phyloP scores from a whole-genome alignment of 1,140 invertebrate species.

The Oreohelix idahoensis region DNA sequence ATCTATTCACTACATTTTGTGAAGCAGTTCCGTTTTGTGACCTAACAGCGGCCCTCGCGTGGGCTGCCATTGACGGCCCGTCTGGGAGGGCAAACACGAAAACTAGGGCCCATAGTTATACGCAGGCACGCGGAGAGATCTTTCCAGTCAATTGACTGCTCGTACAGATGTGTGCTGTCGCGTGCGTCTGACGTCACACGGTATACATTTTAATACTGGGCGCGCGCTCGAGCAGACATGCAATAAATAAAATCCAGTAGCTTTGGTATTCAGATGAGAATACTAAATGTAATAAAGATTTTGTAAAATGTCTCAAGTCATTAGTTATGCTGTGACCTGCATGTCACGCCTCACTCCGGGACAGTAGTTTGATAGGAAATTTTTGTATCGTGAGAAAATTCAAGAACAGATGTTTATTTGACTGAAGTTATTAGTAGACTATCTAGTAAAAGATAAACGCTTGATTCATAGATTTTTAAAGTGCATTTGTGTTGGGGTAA shows the following conservation, averaged over 20 bases:
- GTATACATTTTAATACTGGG: background rate
- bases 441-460: too few relatives aligned
- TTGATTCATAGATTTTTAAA: too few relatives aligned
- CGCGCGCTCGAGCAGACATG: background rate
- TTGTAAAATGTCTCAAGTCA: too few relatives aligned
- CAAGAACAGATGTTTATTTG: too few relatives aligned
- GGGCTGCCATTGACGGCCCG: background rate
- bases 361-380: too few relatives aligned
- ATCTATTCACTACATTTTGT: background rate
- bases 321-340: too few relatives aligned
- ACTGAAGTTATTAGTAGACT: too few relatives aligned
- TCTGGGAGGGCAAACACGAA: background rate
- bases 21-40: background rate
- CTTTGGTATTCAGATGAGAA: too few relatives aligned
- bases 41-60: background rate
- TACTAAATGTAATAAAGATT: too few relatives aligned
- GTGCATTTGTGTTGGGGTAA: too few relatives aligned
- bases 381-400: too few relatives aligned
- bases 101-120: background rate
- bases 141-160: conserved; percentile 4
- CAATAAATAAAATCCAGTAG: background rate
- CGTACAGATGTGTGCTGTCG: conserved; percentile 10
- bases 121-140: background rate
- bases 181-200: background rate
- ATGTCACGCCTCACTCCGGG: too few relatives aligned